Evolutionary conservation across 2,113 vertebrate species (phyloP), one percentile per base, ranked within the genome.

Genomic region (Melospiza melodia): DNA sequence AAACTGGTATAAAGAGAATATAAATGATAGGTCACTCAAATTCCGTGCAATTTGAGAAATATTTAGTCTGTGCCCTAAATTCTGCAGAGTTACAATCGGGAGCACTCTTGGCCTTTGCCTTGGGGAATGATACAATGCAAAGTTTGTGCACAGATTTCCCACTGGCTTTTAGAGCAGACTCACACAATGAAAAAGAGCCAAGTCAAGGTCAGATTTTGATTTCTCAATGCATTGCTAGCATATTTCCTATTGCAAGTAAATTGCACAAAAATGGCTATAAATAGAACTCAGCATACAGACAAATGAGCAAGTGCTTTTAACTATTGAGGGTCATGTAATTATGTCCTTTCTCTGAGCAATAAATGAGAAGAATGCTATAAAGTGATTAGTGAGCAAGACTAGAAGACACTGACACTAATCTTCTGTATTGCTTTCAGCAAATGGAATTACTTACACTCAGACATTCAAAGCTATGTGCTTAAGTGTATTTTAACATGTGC

Each of bases 21-120:
- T 54, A 74, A 93, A 82, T 71, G 21, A 76, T 37, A 35, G 24
- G 27, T 69, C 66, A 91, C 44, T 86, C 74, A 77, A 79, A 78
- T 92, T 83, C 30, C 61, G 43, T 58, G 57, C 25, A 86, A 25
- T 83, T 65, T 37, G 25, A 91, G 61, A 94, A 94, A 74, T 90
- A 84, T 44, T 92, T 89, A 58, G 16, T 76, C 90, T 93, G n/a
- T 96, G 61, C 49, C 75, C 90, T 95, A 81, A 94, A 94, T 94
- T 84, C 65, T 87, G 23, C 20, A 23, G 44, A 28, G 41, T 79
- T 92, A 69, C 71, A 84, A 18, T 73, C 65, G 79, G 46, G 22
- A 86, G 24, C 30, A 31, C 27, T 80, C 65, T 76, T 75, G 48
- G 14, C 30, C 68, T 95, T 95, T 86, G 39, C 62, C 68, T n/a